Base-by-base conservation (phyloP, 1,140 invertebrate species). In the Apis dorsata region DNA sequence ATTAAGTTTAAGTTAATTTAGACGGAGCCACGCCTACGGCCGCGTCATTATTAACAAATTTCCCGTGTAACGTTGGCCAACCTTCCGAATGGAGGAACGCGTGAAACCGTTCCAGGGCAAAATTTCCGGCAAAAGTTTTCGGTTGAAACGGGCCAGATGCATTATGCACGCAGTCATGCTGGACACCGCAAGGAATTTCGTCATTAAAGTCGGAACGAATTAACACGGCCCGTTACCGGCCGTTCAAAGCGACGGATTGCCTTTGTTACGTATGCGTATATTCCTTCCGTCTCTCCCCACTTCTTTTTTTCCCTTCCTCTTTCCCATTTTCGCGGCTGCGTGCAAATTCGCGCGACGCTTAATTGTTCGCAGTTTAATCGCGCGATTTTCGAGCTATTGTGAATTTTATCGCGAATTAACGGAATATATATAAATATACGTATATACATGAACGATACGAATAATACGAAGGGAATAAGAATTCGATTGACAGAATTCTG, bases 1-100 rank as follows among this genome's bases (percentile, higher is more conserved):
- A 68, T 81, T 82, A 76, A 76, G 44, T 77, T 82, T n/a, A n/a
- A n/a, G n/a, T n/a, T n/a, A n/a, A n/a, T n/a, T n/a, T 69, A 59
- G 57, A 76, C 60, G 49, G 9, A 9, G 2, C 19, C 34, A 51
- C 49, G 65, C 3, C 53, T 55, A 76, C 55, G 24, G 44, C 60
- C 57, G 73, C 55, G 15, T 77, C 69, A 82, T 77, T 69, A 69
- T 70, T 62, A 69, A 82, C 80, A 76, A 68, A 76, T 81, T 76
- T 68, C 63, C 21, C 19, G n/a, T 59, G 62, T 68, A 51, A 81
- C 28, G 2, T 24, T 24, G 0, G 24, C 24, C 24, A 24, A 24
- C 24, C 24, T 24, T 24, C 5, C 13, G 13, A 65, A 63, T 7
- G 55, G 17, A n/a, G n/a, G 5, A 62, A 1, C 17, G 11, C 28